Conservation (phyloP, 1,140 invertebrate genomes). For the Andrena cerasifolii region DNA sequence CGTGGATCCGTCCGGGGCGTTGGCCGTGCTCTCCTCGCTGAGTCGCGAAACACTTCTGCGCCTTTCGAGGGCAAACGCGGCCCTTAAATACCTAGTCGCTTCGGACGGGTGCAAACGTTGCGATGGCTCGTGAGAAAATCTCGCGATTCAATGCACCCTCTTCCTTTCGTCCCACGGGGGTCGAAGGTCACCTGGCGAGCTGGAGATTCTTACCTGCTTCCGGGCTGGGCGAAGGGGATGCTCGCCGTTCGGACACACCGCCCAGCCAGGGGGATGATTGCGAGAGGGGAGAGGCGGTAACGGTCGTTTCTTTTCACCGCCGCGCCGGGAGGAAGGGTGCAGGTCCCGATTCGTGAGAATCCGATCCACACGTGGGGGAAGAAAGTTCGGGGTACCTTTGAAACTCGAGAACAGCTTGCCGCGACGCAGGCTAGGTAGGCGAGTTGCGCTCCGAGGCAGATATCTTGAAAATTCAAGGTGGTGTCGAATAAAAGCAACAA, state of each 20-base stretch:
- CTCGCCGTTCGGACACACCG: slow-evolving; percentile 3
- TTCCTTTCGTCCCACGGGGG: slow-evolving; percentile 16
- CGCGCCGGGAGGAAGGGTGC: background rate
- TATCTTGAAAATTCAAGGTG: too few species aligned
- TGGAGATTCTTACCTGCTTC: slow-evolving; percentile 39
- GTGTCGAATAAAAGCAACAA: too few species aligned
- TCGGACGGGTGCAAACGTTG: background rate
- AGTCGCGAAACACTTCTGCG: slow-evolving; percentile 34
- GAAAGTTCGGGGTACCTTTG: background rate
- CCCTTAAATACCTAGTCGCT: slow-evolving; percentile 43
- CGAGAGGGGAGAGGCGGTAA: slow-evolving; percentile 9
- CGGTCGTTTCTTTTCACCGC: slow-evolving; percentile 30
- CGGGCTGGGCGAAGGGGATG: slow-evolving; percentile 32
- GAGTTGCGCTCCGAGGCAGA: too few species aligned
- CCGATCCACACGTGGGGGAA: background rate
- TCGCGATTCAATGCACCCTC: background rate
- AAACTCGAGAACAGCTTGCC: background rate
- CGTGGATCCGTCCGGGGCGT: background rate
- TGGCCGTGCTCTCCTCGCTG: background rate
- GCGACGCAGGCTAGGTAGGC: too few species aligned
- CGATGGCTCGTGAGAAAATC: slow-evolving; percentile 37
- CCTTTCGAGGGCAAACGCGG: accelerated
- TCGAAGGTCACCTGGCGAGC: background rate
- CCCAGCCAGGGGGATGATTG: background rate
- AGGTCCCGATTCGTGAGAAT: slow-evolving; percentile 35